Percentiles rank a stretch among this genome's conserved stretches.
Conservation (phyloP, 2,797 vertebrate genomes). For the Dendrocincla fuliginosa region DNA sequence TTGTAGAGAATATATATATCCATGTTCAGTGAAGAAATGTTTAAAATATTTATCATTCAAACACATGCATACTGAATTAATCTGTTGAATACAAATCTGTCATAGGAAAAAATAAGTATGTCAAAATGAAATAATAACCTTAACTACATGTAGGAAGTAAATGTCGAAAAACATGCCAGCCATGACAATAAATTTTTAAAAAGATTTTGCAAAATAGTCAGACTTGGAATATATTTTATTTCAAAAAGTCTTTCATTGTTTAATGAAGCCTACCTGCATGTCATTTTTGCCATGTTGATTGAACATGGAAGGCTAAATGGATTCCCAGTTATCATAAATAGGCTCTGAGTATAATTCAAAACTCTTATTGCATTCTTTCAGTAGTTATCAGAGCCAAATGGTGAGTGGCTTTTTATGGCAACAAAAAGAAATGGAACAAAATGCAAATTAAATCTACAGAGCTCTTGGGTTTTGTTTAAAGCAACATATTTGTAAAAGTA, state of each 20-base stretch:
- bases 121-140: not conserved
- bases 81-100: not conserved
- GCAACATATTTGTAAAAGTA: conserved; percentile 5
- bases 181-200: not conserved
- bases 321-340: not conserved
- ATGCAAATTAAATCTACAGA: not conserved
- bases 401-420: conserved; percentile 1
- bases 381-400: conserved; percentile 27
- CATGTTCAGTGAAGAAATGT: not conserved
- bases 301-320: conserved; percentile 1
- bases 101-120: not conserved
- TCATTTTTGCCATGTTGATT: not conserved
- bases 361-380: not conserved
- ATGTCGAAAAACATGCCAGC: not conserved
- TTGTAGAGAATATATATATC: not conserved
- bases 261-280: not conserved
- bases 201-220: not conserved
- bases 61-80: not conserved
- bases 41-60: not conserved
- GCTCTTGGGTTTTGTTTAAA: conserved; percentile 17
- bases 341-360: not conserved
- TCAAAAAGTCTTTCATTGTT: not conserved
- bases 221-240: not conserved
- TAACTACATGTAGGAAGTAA: not conserved
- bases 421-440: not conserved